Evolutionary conservation across 2,797 vertebrate genomes (phyloP).

Genomic region (Myotis findleyi): DNA sequence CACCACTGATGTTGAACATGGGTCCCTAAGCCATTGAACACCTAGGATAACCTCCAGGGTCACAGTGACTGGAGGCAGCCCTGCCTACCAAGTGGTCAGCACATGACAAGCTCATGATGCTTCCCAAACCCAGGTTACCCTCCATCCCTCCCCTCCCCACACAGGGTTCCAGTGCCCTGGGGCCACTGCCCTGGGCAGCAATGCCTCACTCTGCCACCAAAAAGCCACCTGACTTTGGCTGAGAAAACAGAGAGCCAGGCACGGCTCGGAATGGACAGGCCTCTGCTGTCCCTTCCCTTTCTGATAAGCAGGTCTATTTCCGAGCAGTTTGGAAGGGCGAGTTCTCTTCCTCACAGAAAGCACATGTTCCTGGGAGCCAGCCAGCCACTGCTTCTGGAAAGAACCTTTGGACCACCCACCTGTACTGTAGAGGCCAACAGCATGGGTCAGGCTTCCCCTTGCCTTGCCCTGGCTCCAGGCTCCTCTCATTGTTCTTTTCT

Average conservation of each 20-base stretch:
- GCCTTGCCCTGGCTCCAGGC: background rate
- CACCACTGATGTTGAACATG: background rate
- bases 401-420: background rate
- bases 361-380: background rate
- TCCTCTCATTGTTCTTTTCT: background rate
- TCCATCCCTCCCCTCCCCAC: background rate
- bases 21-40: background rate
- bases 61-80: background rate
- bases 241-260: background rate
- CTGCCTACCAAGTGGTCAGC: background rate
- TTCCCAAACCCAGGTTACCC: background rate
- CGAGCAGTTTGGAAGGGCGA: background rate
- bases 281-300: background rate
- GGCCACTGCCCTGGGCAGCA: background rate
- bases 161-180: background rate
- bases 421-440: background rate
- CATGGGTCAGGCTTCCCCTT: no score
- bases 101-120: background rate
- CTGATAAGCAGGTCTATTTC: background rate
- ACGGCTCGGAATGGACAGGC: background rate
- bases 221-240: background rate
- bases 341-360: background rate
- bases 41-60: background rate
- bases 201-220: background rate
- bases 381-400: background rate